phyloP scores from a whole-genome alignment of 2,888 invertebrate genomes.

The Caenorhabditis uteleia region DNA sequence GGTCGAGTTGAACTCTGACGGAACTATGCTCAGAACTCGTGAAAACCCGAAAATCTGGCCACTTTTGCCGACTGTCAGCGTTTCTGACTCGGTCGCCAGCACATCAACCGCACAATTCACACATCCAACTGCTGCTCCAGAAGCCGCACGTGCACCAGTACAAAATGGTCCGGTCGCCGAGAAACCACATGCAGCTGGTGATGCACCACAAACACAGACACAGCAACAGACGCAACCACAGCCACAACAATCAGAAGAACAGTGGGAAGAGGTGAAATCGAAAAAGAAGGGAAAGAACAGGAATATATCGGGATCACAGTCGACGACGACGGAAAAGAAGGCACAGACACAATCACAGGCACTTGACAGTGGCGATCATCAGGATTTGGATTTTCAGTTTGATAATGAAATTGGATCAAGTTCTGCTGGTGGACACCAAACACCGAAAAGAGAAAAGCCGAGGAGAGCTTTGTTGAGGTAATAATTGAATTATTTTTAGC shows the following conservation, averaged over 20 bases:
- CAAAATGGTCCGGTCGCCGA: no score
- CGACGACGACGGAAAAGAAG: background rate
- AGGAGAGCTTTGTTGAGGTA: slow-evolving; percentile 29
- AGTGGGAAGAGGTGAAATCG: slow-evolving; percentile 55
- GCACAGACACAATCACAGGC: slow-evolving; percentile 8
- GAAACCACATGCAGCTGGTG: background rate
- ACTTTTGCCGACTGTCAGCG: slow-evolving; percentile 65
- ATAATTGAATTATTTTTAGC: background rate
- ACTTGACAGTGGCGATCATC: slow-evolving; percentile 19
- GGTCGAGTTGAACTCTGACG: slow-evolving; percentile 29
- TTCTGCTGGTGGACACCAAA: slow-evolving; percentile 13
- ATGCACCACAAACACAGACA: background rate
- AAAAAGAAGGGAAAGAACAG: slow-evolving; percentile 51
- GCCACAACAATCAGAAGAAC: slow-evolving; percentile 2
- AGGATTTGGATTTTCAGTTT: slow-evolving; percentile 85
- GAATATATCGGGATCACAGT: slow-evolving; percentile 16
- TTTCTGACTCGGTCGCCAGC: slow-evolving; percentile 28
- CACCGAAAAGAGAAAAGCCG: slow-evolving; percentile 46
- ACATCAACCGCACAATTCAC: slow-evolving; percentile 10
- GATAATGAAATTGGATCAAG: slow-evolving; percentile 87
- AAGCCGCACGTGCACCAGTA: slow-evolving; percentile 8
- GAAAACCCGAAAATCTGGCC: slow-evolving; percentile 87
- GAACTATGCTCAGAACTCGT: slow-evolving; percentile 70
- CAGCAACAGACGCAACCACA: background rate
- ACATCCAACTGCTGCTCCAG: slow-evolving; percentile 8